These are phyloP conservation scores for Austrofundulus limnaeus DNA, from an alignment of 2,113 vertebrate genomes.

Conservation along the genomic window DNA sequence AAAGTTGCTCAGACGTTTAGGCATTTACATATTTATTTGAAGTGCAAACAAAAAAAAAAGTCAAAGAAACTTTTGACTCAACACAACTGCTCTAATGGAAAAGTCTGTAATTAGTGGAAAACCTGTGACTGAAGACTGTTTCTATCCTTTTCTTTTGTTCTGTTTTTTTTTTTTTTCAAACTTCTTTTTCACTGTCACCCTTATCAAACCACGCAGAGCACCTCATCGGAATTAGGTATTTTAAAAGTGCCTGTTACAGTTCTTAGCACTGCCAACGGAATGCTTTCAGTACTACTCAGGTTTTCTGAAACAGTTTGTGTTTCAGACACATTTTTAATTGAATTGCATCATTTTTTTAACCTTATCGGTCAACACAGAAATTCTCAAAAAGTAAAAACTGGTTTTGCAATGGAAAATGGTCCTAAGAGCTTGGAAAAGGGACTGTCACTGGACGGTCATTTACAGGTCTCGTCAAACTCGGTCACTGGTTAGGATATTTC, in stretches of 20 bases:
- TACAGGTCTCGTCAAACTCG: too few species aligned
- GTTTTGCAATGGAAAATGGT: too few species aligned
- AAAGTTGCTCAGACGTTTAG: slow-evolving; percentile 53
- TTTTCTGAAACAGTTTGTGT: too few species aligned
- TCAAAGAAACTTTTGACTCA: slow-evolving; percentile 28
- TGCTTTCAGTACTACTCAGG: not conserved
- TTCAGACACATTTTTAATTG: not conserved
- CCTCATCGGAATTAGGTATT: not conserved
- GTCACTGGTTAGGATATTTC: too few species aligned
- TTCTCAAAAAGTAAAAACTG: not conserved
- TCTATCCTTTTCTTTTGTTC: not conserved
- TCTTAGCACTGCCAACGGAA: too few species aligned
- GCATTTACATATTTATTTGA: slow-evolving; percentile 51
- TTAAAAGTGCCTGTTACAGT: not conserved
- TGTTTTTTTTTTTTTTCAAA: not conserved
- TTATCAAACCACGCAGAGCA: not conserved
- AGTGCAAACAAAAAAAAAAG: slow-evolving; percentile 19
- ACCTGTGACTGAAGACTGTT: slow-evolving; percentile 15
- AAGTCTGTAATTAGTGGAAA: slow-evolving; percentile 24
- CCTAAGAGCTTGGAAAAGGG: too few species aligned
- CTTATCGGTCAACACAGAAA: not conserved
- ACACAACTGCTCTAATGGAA: slow-evolving; percentile 18
- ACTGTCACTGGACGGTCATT: too few species aligned
- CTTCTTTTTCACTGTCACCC: not conserved
- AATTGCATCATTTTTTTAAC: not conserved